Percentiles rank a stretch among this genome's conserved stretches.
Evolutionary conservation across 2,113 vertebrate species (phyloP).

Genomic region (Porphyrio hochstetteri): DNA sequence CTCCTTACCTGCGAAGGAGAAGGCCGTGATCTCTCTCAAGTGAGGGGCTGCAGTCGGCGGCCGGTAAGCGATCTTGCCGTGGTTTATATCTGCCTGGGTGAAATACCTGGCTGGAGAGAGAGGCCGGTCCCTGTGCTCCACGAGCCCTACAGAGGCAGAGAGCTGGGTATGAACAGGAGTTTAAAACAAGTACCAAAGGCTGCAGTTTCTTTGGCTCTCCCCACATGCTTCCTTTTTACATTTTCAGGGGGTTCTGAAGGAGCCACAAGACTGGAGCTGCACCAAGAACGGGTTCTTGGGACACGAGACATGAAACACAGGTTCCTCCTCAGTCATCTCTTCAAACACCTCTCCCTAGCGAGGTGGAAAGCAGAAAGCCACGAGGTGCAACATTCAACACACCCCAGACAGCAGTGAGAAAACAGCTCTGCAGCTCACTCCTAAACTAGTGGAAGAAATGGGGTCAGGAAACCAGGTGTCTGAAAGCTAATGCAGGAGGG

Average conservation of each 20-base stretch:
- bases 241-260: neutral
- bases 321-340: neutral
- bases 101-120: slow-evolving; percentile 77
- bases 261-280: neutral
- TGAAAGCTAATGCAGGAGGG: neutral
- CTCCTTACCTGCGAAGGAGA: slow-evolving; percentile 89
- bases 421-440: neutral
- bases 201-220: neutral
- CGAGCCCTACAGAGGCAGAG: slow-evolving; percentile 69
- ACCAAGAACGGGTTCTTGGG: neutral
- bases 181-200: neutral
- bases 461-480: neutral
- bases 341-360: neutral
- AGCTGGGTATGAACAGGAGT: neutral
- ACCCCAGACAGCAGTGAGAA: neutral
- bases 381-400: neutral
- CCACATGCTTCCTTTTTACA: neutral
- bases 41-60: slow-evolving; percentile 85
- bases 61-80: slow-evolving; percentile 85
- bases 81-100: slow-evolving; percentile 88
- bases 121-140: slow-evolving; percentile 86
- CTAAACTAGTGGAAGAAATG: neutral
- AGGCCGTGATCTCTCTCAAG: slow-evolving; percentile 88
- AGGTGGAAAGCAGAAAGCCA: neutral
- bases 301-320: neutral